Percentiles rank a stretch among this genome's conserved stretches.
Evolutionary conservation across 1,140 invertebrate genomes (phyloP).

Genomic region (Trachelipus rathkii): DNA sequence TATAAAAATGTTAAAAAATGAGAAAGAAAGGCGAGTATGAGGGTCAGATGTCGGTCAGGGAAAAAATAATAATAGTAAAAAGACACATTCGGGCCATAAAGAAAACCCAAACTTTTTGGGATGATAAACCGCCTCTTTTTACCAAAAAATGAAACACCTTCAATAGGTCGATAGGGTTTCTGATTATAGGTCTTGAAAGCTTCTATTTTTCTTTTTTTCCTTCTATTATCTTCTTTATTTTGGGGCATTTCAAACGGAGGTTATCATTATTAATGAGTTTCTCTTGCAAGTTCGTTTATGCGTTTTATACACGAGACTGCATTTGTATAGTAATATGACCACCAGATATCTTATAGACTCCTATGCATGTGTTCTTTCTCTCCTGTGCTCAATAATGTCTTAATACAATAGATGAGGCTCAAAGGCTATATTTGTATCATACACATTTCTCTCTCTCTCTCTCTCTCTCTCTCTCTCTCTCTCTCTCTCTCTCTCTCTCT

Average conservation of each 20-base stretch:
- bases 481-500: not conserved
- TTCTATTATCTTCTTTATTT: not conserved
- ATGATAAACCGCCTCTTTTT: constrained; percentile 10
- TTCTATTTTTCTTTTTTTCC: no score
- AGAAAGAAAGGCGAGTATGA: not conserved
- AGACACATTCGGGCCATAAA: not conserved
- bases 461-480: not conserved
- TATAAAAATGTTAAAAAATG: constrained; percentile 9
- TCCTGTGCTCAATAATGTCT: not conserved
- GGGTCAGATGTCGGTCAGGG: constrained; percentile 4
- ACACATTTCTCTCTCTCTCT: not conserved
- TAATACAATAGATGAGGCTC: not conserved
- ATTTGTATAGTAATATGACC: constrained; percentile 3
- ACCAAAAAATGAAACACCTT: not conserved
- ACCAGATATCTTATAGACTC: not conserved
- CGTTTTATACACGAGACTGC: not conserved
- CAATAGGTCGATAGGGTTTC: constrained; percentile 2
- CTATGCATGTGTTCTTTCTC: not conserved
- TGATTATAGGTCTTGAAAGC: not conserved
- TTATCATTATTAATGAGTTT: constrained; percentile 3
- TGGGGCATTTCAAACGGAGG: not conserved
- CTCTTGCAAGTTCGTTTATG: not conserved
- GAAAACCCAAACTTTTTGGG: not conserved
- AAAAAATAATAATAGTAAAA: constrained; percentile 11
- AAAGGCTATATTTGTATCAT: not conserved